These are phyloP conservation scores for Plagodis dolabraria DNA, from an alignment of 2,888 invertebrate species.

Conservation along the genomic window DNA sequence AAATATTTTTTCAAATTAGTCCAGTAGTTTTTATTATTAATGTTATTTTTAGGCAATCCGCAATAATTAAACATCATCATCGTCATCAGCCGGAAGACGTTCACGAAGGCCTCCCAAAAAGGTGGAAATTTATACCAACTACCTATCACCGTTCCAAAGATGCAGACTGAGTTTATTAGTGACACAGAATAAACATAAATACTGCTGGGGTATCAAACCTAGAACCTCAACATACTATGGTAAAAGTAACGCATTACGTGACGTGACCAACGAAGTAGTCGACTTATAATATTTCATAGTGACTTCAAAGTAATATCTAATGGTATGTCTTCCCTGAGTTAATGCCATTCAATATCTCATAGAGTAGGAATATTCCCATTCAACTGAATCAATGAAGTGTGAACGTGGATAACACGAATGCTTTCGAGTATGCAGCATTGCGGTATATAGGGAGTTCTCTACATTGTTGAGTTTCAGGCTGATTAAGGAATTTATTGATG, in stretches of 20 bases:
- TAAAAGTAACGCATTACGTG: neutral
- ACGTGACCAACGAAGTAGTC: no score
- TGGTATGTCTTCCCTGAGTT: constrained; percentile 12
- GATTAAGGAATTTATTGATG: neutral
- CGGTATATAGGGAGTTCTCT: constrained; percentile 20
- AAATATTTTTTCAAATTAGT: no score
- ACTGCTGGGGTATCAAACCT: no score
- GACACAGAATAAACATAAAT: no score
- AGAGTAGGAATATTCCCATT: constrained; percentile 69
- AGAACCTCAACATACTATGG: neutral
- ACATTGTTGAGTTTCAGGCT: constrained; percentile 5
- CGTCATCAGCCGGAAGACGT: no score
- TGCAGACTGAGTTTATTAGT: no score
- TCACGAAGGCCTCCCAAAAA: no score
- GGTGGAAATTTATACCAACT: no score
- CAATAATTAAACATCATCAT: no score
- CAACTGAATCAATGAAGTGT: constrained; percentile 69
- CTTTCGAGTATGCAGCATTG: constrained; percentile 36
- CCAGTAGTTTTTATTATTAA: no score
- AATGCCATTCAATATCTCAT: constrained; percentile 25
- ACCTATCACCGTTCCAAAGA: no score
- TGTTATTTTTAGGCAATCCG: no score
- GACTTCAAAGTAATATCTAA: neutral
- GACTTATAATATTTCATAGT: neutral
- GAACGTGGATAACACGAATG: constrained; percentile 71